Base-by-base conservation (phyloP, 1,140 invertebrate species). In the Bicyclus anynana region DNA sequence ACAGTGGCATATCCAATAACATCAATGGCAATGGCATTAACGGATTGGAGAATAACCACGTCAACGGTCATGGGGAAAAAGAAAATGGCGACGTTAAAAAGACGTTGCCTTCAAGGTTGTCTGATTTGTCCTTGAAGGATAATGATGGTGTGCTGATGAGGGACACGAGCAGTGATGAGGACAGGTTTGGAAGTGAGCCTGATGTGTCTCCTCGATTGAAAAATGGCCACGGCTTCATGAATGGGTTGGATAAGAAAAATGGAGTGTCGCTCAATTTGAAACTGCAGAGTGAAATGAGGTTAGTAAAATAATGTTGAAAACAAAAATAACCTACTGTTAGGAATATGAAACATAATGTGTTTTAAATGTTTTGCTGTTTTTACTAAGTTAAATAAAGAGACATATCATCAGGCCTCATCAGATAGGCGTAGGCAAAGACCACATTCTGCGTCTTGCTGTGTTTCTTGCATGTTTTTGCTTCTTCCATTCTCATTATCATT, bases 211-310 rank as follows among this genome's bases (percentile, higher is more conserved):
- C 79, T 10, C 65, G 73, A 17, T 23, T 67, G 5, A 77, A 61
- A 42, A 70, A 60, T 26, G 59, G 53, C 9, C 73, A 73, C 35
- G 69, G 69, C 0, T 51, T 65, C n/a, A 47, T 63, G 0, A 78
- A 77, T 44, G 64, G 71, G 2, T 47, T 44, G 0, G 77, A 79
- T 2, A 87, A 84, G 56, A 80, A 72, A 51, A 84, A 83, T 62
- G 80, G 80, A 0, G 73, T 88, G 0, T 85, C 85, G 10, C 72
- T 87, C 16, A 86, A 87, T 74, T 64, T 88, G 50, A 85, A 85
- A 55, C 47, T 88, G 37, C 85, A 86, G 47, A 84, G 69, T 68
- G 84, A 88, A 68, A 88, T 88, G 85, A 84, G 81, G 84, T 87
- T 57, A 53, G 63, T 62, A 16, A 5, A 33, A 33, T 29, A 5